Evolutionary conservation across 2,888 invertebrate species (phyloP).

Genomic region (Dusona sp.): DNA sequence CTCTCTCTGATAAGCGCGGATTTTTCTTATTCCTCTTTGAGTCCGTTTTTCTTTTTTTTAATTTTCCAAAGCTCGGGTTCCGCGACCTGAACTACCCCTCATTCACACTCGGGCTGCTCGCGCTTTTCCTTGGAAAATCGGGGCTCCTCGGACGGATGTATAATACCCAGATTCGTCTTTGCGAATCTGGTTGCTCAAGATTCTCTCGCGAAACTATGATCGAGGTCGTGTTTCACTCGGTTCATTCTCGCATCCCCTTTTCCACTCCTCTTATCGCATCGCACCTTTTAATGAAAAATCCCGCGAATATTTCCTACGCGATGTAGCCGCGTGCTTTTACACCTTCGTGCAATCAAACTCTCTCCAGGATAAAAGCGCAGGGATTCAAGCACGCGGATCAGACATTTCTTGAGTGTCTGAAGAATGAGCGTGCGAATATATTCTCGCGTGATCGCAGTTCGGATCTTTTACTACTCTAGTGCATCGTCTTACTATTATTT

Average conservation of each 20-base stretch:
- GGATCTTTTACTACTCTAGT: neutral
- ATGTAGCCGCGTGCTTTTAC: neutral
- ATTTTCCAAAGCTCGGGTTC: neutral
- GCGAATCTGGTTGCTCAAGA: neutral
- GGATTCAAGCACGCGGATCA: neutral
- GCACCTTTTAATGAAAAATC: constrained; percentile 1
- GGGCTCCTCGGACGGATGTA: neutral
- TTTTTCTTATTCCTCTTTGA: constrained; percentile 40
- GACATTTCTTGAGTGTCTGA: neutral
- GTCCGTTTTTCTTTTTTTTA: neutral
- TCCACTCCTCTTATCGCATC: neutral
- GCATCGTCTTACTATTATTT: neutral
- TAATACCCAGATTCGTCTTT: neutral
- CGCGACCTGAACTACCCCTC: neutral
- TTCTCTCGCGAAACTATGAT: neutral
- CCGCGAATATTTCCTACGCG: neutral
- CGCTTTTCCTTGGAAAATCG: neutral
- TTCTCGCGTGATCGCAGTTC: neutral
- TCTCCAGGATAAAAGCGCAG: neutral
- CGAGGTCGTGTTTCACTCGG: neutral
- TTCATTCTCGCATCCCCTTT: neutral
- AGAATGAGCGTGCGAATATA: neutral
- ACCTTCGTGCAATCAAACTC: neutral
- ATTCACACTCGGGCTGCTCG: neutral
- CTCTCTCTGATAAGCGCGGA: constrained; percentile 54